A percentile compares a stretch with the other conserved stretches of the same genome.
These are phyloP conservation scores for Elysia crispata DNA, from an alignment of 2,888 invertebrate species.

Conservation along the genomic window DNA sequence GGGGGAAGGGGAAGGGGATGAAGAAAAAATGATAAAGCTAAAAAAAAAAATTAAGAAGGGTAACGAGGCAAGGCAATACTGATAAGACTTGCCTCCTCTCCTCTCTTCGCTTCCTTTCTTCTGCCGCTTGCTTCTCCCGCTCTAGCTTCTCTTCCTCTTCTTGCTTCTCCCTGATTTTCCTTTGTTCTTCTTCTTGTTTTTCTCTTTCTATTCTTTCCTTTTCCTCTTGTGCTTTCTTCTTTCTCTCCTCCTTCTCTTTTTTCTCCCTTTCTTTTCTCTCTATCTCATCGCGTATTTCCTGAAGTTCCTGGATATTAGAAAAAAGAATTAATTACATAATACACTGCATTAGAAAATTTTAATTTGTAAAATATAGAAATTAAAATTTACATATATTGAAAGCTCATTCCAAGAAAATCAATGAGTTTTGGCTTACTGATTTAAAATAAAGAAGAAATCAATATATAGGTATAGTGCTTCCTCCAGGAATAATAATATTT, in stretches of 20 bases:
- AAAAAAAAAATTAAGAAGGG: not conserved
- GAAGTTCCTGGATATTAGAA: constrained; percentile 16
- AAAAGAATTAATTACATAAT: too few relatives aligned
- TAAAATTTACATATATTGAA: too few relatives aligned
- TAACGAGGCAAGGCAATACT: too few relatives aligned
- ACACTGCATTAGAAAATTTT: too few relatives aligned
- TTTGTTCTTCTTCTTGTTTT: constrained; percentile 30
- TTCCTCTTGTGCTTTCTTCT: constrained; percentile 31
- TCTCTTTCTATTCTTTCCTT: constrained; percentile 40
- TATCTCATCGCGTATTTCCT: constrained; percentile 37
- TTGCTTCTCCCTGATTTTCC: constrained; percentile 17
- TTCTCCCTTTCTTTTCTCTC: constrained; percentile 32
- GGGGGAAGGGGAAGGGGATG: too few relatives aligned
- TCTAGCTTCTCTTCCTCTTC: constrained; percentile 10
- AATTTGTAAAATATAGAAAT: too few relatives aligned
- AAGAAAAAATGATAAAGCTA: too few relatives aligned
- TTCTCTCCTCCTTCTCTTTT: constrained; percentile 31
- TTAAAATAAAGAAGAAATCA: too few relatives aligned
- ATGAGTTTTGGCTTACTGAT: too few relatives aligned
- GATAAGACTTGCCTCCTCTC: not conserved
- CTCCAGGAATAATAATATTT: too few relatives aligned
- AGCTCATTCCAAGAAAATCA: too few relatives aligned
- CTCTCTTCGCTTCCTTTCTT: not conserved
- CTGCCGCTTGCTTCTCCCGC: not conserved
- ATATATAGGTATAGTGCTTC: too few relatives aligned